Evolutionary conservation across 2,888 invertebrate genomes (phyloP).

Genomic region (Scaptomyza caliginosa): DNA sequence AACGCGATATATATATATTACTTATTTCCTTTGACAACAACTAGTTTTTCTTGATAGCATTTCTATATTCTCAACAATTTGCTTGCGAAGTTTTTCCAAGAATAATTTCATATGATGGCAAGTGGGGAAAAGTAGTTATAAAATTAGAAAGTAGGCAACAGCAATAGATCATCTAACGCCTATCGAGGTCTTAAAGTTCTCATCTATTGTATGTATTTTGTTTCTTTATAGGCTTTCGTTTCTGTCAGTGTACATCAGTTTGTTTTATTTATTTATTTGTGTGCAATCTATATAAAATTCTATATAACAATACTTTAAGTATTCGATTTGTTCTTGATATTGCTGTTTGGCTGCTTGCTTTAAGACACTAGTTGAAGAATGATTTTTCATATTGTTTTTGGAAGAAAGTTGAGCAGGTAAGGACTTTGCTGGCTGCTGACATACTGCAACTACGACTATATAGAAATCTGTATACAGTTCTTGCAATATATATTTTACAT

Average conservation of each 20-base stretch:
- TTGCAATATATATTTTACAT: constrained; percentile 28
- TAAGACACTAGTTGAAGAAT: constrained; percentile 73
- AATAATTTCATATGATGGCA: constrained; percentile 5
- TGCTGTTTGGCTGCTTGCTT: constrained; percentile 61
- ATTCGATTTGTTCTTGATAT: constrained; percentile 39
- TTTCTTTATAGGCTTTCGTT: constrained; percentile 58
- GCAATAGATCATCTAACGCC: constrained; percentile 46
- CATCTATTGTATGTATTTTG: constrained; percentile 41
- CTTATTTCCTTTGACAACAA: constrained; percentile 48
- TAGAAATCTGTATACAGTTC: constrained; percentile 55
- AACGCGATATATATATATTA: constrained; percentile 47
- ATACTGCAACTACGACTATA: constrained; percentile 43
- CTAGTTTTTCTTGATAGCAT: constrained; percentile 32
- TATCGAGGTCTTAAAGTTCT: constrained; percentile 59
- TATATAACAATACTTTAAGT: constrained; percentile 71
- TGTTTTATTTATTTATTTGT: constrained; percentile 15
- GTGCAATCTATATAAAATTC: constrained; percentile 67
- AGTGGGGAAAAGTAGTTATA: constrained; percentile 13
- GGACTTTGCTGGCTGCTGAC: constrained; percentile 50
- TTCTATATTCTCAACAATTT: constrained; percentile 51
- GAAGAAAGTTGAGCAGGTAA: constrained; percentile 37
- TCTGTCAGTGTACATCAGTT: constrained; percentile 71
- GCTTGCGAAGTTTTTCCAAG: constrained; percentile 26
- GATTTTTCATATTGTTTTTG: constrained; percentile 32
- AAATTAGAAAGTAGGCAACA: constrained; percentile 36